Base-by-base conservation (phyloP, 2,888 invertebrate species). In the Colletes collaris region DNA sequence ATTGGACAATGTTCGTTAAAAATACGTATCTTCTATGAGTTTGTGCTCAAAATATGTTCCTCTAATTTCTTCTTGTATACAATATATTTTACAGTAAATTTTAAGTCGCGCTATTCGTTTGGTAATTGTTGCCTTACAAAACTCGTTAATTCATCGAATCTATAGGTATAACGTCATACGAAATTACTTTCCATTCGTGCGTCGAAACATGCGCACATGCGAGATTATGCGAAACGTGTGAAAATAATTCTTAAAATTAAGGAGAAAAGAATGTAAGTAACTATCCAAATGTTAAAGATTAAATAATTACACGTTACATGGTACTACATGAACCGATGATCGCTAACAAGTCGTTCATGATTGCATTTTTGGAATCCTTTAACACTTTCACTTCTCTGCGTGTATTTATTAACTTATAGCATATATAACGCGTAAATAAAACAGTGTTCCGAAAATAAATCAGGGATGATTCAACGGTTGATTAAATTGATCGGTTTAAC, bases 11-110 rank as follows among this genome's bases (percentile, higher is more conserved):
- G 53, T 62, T 44, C 35, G 35, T 53, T 53, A 62, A 79, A 81
- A 80, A 76, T 76, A 81, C 76, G 46, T 50, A 69, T 69, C 13
- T 40, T 35, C 16, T 27, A 40, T 27, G 40, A 58, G 19, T 35
- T 69, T 55, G 58, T 72, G 71, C 50, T 58, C n/a, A 80, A 81
- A 80, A 80, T 80, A 81, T 76, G 44, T 64, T 58, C 56, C 11
- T 68, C 6, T 69, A 72, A 27, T 72, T n/a, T 65, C 53, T 50
- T 49, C 59, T 63, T 72, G 56, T 80, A 52, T 75, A 79, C 52
- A 64, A 58, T 60, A 55, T 66, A 76, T 69, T 63, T 69, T 62
- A 72, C 69, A 65, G 16, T n/a, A 11, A 7, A 50, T 58, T n/a
- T 60, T 8, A 11, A 16, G 13, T 11, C 27, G 19, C 19, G 3